Base-by-base conservation (phyloP, 2,888 invertebrate species). In the Pristionchus entomophagus region DNA sequence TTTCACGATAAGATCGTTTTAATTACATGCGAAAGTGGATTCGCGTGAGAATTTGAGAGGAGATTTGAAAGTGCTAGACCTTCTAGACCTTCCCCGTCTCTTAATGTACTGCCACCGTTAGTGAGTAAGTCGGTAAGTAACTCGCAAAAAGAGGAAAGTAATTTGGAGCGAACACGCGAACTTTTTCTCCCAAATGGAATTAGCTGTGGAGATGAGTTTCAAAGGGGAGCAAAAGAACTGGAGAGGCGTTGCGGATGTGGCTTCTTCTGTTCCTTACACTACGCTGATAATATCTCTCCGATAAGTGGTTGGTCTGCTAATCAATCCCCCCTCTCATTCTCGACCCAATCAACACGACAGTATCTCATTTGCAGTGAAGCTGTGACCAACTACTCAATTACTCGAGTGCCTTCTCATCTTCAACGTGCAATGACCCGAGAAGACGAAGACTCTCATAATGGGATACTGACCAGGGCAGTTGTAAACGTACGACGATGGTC, bases 131-230 rank as follows among this genome's bases (percentile, higher is more conserved):
- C 73, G 41, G 41, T 73, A 73, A 73, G 73, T 73, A 73, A 73
- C 73, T 73, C n/a, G 41, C 38, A 41, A 45, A 73, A 73, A 73
- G 41, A 45, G 45, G 73, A 41, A 45, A 45, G 73, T 73, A 73
- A 73, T 73, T 73, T 73, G n/a, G 73, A 5, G 73, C 41, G 73
- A 73, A 73, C 73, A 73, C 26, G 73, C 73, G 73, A 73, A 73
- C 45, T 73, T 73, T n/a, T n/a, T 19, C 29, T 5, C 22, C 38
- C 19, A 69, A 73, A 73, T 73, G 73, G 73, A 73, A 73, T 73
- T 73, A 73, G 41, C 73, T 73, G 73, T 8, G 69, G 73, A 73
- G 73, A 73, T 73, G 73, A 73, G 73, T 45, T 45, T 73, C 41
- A 45, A 32, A 10, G 73, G 12, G 56, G 73, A 45, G n/a, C 8